phyloP scores from a whole-genome alignment of 2,888 invertebrate genomes.

The Rhodophaea formosa region DNA sequence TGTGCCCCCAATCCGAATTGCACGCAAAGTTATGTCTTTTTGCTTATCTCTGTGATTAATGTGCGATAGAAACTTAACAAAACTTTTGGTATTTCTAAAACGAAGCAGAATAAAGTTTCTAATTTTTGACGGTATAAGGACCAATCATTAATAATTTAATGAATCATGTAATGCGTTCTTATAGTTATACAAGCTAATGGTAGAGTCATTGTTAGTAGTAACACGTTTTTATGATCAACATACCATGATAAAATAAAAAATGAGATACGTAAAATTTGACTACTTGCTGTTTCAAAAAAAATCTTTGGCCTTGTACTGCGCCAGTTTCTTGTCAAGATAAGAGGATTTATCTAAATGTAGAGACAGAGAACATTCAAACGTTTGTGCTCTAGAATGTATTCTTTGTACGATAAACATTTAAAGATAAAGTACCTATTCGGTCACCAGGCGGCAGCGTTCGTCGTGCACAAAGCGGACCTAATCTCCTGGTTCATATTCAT shows the following conservation, averaged over 20 bases:
- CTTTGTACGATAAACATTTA: conserved; percentile 45
- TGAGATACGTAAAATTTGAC: background rate
- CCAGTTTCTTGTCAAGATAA: background rate
- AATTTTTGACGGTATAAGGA: no score
- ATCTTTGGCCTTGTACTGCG: background rate
- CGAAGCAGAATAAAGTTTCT: no score
- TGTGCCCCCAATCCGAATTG: conserved; percentile 36
- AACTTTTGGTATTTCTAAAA: no score
- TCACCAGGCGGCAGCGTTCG: background rate
- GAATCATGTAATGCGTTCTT: no score
- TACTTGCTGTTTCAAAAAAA: background rate
- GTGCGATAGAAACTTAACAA: no score
- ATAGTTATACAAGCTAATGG: no score
- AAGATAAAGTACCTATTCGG: conserved; percentile 47
- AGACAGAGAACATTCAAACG: background rate
- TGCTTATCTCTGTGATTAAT: background rate
- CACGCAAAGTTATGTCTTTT: background rate
- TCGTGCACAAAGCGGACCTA: conserved; percentile 45
- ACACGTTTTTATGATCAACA: background rate
- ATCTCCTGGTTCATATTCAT: conserved; percentile 53
- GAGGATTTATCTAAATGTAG: background rate
- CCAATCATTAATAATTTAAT: no score
- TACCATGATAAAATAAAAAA: background rate
- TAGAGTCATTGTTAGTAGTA: no score
- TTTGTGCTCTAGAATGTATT: background rate